Percentiles rank a stretch among this genome's conserved stretches.
Conservation (phyloP, 2,888 invertebrate genomes). For the Leptarthrus brevirostris region DNA sequence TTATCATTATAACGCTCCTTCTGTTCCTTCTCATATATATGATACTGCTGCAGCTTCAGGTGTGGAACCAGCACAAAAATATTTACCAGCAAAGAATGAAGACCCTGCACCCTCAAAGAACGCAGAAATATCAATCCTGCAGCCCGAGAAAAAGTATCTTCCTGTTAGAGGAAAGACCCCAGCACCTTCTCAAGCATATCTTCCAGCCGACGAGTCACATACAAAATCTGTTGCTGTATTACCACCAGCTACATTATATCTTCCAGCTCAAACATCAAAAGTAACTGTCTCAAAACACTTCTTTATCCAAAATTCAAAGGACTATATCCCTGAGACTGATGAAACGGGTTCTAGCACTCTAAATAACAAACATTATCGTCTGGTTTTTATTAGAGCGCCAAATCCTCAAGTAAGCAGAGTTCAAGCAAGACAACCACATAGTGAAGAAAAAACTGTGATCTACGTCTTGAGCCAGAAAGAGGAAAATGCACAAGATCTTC, state of each 20-base stretch:
- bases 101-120: neutral
- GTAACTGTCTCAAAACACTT: conserved; percentile 20
- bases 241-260: neutral
- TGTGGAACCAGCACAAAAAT: neutral
- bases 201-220: neutral
- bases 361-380: conserved; percentile 17
- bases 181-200: neutral
- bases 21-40: neutral
- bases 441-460: conserved; percentile 45
- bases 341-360: neutral
- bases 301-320: neutral
- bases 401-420: conserved; percentile 1
- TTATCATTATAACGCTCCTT: neutral
- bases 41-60: neutral
- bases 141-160: neutral
- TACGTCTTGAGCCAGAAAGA: conserved; percentile 43
- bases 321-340: neutral
- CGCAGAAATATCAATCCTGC: neutral
- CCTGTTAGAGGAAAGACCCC: neutral
- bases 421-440: conserved; percentile 19
- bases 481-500: conserved; percentile 29
- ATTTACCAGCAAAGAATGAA: neutral
- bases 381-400: conserved; percentile 40
- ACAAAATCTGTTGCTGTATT: neutral
- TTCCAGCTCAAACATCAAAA: neutral